Evolutionary conservation across 2,888 invertebrate species (phyloP).

Genomic region (Drosophila colorata): DNA sequence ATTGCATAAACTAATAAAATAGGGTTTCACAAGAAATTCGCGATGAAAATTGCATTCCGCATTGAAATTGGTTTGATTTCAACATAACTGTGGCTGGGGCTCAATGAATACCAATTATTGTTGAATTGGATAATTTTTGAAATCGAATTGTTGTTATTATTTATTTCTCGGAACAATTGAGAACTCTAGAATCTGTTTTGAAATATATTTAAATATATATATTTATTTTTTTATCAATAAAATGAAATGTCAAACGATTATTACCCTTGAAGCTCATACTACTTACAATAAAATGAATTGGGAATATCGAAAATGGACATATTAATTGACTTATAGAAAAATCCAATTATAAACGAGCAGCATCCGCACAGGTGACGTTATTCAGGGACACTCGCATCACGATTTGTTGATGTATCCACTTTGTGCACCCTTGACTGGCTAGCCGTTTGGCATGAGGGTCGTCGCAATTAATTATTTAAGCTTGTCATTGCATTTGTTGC

Average conservation of each 20-base stretch:
- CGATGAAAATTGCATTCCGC: no score
- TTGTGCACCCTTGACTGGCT: conserved; percentile 36
- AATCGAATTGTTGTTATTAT: no score
- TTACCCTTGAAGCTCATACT: background rate
- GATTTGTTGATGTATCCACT: conserved; percentile 28
- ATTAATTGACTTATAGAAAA: conserved; percentile 27
- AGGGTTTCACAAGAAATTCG: no score
- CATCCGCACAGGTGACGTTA: conserved; percentile 40
- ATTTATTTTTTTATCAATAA: no score
- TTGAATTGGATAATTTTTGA: no score
- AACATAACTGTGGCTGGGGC: no score
- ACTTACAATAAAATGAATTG: conserved; percentile 3
- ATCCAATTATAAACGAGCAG: conserved; percentile 32
- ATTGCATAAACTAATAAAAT: no score
- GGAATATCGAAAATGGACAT: conserved; percentile 27
- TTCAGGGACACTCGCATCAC: conserved; percentile 46
- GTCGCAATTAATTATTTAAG: conserved; percentile 70
- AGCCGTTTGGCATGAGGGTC: conserved; percentile 39
- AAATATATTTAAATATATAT: no score
- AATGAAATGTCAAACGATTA: background rate
- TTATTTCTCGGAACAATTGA: no score
- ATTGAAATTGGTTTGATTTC: background rate
- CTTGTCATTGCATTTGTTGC: conserved; percentile 58
- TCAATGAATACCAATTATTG: no score
- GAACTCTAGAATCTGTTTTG: no score